Base-by-base conservation (phyloP, 2,797 vertebrate species). In the Smutsia gigantea region DNA sequence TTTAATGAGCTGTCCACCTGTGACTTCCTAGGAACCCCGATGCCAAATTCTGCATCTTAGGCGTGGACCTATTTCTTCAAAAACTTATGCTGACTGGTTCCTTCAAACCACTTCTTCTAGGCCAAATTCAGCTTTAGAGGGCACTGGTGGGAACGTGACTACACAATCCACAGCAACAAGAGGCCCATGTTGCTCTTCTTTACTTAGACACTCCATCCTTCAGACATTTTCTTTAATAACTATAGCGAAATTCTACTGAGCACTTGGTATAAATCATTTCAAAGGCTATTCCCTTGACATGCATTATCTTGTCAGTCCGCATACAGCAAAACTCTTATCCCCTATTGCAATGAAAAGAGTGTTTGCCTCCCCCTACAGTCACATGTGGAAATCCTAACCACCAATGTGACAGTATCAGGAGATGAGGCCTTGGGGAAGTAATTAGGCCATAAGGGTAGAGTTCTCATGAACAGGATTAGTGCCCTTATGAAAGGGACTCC, bases 51-150 rank as follows among this genome's bases (percentile, higher is more conserved):
- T 72, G 49, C 37, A 46, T 77, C 90, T 85, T 68, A 61, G 11
- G 93, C 19, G 7, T 87, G 21, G 42, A 37, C 53, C 19, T 69
- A 19, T 64, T 92, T 61, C 69, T 95, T 95, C 66, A 84, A 90
- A 96, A 79, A 7, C 51, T 23, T 57, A 34, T 37, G 23, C 49
- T 51, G 18, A 82, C 46, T 93, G 63, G 27, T 72, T 92, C 29
- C 53, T 83, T 94, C 31, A 81, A 90, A 46, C 15, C 64, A 27
- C 34, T 55, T 19, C 79, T 77, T 64, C 81, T 68, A 75, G 59
- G 27, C 68, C 39, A 69, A 79, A 51, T 42, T 34, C 17, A 46
- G 61, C 7, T 14, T 87, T 49, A 49, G 23, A 15, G 88, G 55
- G n/a, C 27, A 61, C 6, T 77, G 83, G 15, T 63, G 29, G 91